phyloP scores from a whole-genome alignment of 2,113 vertebrate genomes.

The Struthidea cinerea region DNA sequence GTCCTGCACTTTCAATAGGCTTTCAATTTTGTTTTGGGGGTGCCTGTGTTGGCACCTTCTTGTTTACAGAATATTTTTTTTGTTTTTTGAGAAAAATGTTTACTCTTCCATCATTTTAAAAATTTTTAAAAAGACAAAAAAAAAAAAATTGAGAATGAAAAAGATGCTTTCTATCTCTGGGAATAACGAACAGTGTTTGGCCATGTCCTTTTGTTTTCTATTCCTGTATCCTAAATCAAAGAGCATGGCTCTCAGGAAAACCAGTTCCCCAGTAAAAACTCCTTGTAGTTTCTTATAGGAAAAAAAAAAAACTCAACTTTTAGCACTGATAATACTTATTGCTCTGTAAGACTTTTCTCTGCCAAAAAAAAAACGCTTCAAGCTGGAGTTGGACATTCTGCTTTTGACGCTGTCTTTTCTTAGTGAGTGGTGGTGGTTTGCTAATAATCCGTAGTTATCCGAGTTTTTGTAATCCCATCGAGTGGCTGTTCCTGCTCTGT shows the following conservation, averaged over 20 bases:
- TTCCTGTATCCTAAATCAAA: conserved; percentile 95
- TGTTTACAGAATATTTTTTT: conserved; percentile 93
- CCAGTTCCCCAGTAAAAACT: conserved; percentile 84
- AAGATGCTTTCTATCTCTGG: conserved; percentile 99
- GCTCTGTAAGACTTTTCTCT: conserved; percentile 93
- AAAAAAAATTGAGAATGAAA: conserved; percentile 79
- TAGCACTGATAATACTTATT: conserved; percentile 95
- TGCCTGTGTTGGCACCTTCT: conserved; percentile 83
- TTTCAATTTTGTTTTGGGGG: conserved; percentile 96
- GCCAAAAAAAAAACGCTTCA: conserved; percentile 94
- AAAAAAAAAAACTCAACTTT: conserved; percentile 85
- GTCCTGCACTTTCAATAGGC: conserved; percentile 99
- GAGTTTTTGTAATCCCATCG: conserved; percentile 72
- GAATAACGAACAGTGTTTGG: conserved; percentile 99
- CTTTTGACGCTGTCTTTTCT: conserved; percentile 90
- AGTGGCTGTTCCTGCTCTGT: conserved; percentile 79
- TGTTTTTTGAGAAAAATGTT: conserved; percentile 90
- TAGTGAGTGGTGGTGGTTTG: conserved; percentile 82
- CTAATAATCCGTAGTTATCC: conserved; percentile 72
- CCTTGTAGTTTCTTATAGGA: conserved; percentile 91
- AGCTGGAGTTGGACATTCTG: conserved; percentile 92
- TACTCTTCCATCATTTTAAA: conserved; percentile 98
- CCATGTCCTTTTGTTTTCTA: conserved; percentile 89
- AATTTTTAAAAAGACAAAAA: conserved; percentile 78
- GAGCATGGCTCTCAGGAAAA: conserved; percentile 99